phyloP scores from a whole-genome alignment of 2,113 vertebrate genomes.

The Stegostoma tigrinum region DNA sequence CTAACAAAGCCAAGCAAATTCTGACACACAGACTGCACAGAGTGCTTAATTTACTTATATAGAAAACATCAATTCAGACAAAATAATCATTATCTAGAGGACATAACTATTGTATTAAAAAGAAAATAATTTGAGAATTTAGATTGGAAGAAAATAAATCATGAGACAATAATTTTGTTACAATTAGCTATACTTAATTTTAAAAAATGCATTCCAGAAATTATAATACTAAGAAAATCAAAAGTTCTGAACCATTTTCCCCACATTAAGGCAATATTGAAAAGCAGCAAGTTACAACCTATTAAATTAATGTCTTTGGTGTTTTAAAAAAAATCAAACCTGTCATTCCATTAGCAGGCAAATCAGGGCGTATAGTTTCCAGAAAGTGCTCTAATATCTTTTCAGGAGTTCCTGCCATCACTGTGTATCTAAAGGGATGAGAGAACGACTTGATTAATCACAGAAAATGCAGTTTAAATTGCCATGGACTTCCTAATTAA shows the following conservation, averaged over 20 bases:
- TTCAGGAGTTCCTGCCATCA: conserved; percentile 95
- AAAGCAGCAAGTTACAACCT: background rate
- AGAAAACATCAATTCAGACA: background rate
- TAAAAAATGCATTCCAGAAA: background rate
- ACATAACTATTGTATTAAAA: background rate
- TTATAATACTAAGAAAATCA: background rate
- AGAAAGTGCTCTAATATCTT: conserved; percentile 98
- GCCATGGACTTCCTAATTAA: background rate
- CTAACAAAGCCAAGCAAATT: background rate
- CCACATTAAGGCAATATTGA: background rate
- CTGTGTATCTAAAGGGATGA: conserved; percentile 71
- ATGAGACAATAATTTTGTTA: background rate
- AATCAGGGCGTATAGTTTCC: conserved; percentile 88
- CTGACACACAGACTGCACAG: background rate
- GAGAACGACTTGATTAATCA: background rate
- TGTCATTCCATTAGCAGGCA: conserved; percentile 70
- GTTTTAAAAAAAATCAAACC: background rate
- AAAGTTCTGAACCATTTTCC: background rate
- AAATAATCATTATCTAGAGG: background rate
- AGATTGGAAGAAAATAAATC: background rate
- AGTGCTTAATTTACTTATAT: background rate
- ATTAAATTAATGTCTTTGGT: background rate
- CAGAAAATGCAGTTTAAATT: conserved; percentile 13
- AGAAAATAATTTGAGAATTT: background rate
- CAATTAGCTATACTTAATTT: background rate